Evolutionary conservation across 1,140 invertebrate genomes (phyloP), one percentile per base, ranked within the genome.

Genomic region (Leptestheria dahalacensis): DNA sequence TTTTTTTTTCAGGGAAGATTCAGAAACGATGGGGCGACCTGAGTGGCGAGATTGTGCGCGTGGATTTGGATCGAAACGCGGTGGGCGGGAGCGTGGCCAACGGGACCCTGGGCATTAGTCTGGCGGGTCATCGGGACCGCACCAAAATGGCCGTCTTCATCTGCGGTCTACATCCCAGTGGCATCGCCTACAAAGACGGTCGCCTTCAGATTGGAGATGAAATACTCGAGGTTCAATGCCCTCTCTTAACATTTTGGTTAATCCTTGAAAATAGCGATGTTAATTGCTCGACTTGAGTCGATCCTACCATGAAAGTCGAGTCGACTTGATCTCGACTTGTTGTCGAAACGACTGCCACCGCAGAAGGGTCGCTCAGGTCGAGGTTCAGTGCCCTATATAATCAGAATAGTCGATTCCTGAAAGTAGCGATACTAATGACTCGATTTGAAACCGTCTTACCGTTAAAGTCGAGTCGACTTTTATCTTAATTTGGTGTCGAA

Each of bases 101-200:
- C 71, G 41, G 24, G 20, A 49, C 74, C 63, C 77, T 98, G 28
- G 96, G 96, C 1, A 79, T 99, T 33, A 90, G 88, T 53, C 74
- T 99, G 53, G 90, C 94, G 6, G 95, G 94, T 0, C 92, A 97
- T 74, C 84, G 86, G 67, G 92, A 97, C 70, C 78, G 93, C 18
- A 89, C 84, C 66, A 86, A 88, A 66, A 97, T 97, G 91, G 89
- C 88, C 21, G 91, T 95, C 48, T 97, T 96, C 73, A 82, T 99
- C 29, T 94, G 91, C 65, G 95, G 92, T 6, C 78, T 99, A 18
- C 85, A 97, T 73, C 89, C 92, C 0, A 84, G 83, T 1, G 92
- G 93, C 21, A 75, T 82, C 0, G 85, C 91, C 33, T 80, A 73
- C 58, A 82, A 81, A 61, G 81, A 84, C 26, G 83, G 85, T 3